These are phyloP conservation scores for Montipora foliosa DNA, from an alignment of 64 coral and sea anemone genomes.

Conservation along the genomic window DNA sequence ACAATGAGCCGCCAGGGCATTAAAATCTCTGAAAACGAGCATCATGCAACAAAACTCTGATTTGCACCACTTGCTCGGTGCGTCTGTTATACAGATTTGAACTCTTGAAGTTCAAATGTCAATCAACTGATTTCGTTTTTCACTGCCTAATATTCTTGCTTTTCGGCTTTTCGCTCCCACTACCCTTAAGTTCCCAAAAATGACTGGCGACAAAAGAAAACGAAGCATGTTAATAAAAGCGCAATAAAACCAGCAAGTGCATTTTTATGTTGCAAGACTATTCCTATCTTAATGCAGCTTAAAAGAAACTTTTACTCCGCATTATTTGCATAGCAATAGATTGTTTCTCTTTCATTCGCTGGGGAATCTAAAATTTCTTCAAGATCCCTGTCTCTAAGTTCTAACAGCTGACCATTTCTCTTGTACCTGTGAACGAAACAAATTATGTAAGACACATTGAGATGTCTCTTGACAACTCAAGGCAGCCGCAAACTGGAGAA, in stretches of 20 bases:
- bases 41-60: no score
- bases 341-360: constrained; percentile 14
- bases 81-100: no score
- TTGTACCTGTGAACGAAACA: constrained; percentile 38
- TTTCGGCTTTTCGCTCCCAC: no score
- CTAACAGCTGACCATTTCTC: constrained; percentile 52
- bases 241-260: neutral
- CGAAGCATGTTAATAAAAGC: neutral
- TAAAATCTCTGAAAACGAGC: no score
- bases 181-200: no score
- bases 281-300: neutral
- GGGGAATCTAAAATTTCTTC: constrained; percentile 38
- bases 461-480: neutral
- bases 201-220: no score
- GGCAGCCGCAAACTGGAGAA: neutral
- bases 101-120: no score
- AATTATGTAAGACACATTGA: neutral
- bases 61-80: no score
- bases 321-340: constrained; percentile 76
- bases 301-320: neutral
- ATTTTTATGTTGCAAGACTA: neutral
- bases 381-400: constrained; percentile 37
- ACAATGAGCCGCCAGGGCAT: no score
- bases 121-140: no score
- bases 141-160: no score